phyloP scores from a whole-genome alignment of 1,140 invertebrate species.

The Brachystomella parvula region DNA sequence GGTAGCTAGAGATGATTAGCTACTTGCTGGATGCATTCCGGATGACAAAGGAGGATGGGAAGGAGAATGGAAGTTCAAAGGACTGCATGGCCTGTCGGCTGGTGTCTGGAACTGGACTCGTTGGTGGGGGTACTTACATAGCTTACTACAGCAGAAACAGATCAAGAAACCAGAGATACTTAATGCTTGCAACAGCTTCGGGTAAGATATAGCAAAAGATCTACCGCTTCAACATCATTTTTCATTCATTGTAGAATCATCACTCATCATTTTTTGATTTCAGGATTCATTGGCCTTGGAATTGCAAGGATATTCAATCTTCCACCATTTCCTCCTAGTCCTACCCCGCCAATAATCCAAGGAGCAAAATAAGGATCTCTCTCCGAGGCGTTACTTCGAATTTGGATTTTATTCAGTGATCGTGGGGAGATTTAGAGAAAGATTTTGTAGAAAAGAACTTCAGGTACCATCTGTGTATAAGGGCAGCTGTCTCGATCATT shows the following conservation, averaged over 20 bases:
- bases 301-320: not conserved
- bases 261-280: slow-evolving; percentile 1
- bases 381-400: not conserved
- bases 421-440: too few species aligned
- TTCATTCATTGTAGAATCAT: not conserved
- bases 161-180: not conserved
- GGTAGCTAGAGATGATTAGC: not conserved
- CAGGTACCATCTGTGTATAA: not conserved
- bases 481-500: not conserved
- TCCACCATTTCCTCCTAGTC: not conserved
- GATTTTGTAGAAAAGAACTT: not conserved
- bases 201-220: not conserved
- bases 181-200: not conserved
- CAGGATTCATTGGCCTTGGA: not conserved
- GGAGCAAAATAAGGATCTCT: not conserved
- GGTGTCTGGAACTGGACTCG: slow-evolving; percentile 43
- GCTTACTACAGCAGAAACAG: slow-evolving; percentile 41
- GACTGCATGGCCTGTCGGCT: slow-evolving; percentile 44
- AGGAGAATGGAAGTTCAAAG: not conserved
- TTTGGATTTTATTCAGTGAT: too few species aligned
- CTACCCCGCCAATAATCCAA: not conserved
- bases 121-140: slow-evolving; percentile 44
- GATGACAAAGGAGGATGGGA: not conserved
- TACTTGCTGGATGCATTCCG: not conserved
- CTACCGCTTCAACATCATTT: not conserved